These are phyloP conservation scores for Abramis brama DNA, from an alignment of 2,113 vertebrate genomes.

Conservation along the genomic window DNA sequence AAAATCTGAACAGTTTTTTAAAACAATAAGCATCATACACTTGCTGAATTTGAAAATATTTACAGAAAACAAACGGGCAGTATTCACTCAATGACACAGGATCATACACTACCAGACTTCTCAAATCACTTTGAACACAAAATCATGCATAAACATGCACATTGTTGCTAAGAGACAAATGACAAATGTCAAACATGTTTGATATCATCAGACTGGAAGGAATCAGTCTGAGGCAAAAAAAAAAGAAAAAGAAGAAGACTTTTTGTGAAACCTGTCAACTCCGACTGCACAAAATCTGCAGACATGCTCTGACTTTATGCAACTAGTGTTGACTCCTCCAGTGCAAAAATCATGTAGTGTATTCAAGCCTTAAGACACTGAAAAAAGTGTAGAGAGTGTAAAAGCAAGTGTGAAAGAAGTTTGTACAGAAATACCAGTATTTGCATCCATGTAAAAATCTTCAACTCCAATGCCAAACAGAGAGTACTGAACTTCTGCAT, in stretches of 20 bases:
- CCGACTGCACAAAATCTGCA: background rate
- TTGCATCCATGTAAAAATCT: slow-evolving; percentile 94
- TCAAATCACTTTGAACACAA: background rate
- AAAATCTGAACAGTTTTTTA: background rate
- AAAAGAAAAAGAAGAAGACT: background rate
- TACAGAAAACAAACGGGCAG: background rate
- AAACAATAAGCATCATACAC: background rate
- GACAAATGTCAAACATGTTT: background rate
- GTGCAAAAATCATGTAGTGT: background rate
- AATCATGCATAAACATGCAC: background rate
- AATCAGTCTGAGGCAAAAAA: background rate
- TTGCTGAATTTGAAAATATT: background rate
- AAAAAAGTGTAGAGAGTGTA: background rate
- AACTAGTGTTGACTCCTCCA: background rate
- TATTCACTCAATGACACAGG: background rate
- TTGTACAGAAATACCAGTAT: slow-evolving; percentile 81
- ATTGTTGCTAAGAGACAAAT: too few relatives aligned
- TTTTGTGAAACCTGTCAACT: background rate
- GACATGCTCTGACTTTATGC: background rate
- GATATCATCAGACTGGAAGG: background rate
- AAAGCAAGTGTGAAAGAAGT: background rate
- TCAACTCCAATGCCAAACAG: slow-evolving; percentile 90
- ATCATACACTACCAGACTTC: background rate
- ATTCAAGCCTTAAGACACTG: background rate
- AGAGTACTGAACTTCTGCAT: slow-evolving; percentile 90